phyloP scores from a whole-genome alignment of 2,888 invertebrate genomes.

The Rhodophaea formosa region DNA sequence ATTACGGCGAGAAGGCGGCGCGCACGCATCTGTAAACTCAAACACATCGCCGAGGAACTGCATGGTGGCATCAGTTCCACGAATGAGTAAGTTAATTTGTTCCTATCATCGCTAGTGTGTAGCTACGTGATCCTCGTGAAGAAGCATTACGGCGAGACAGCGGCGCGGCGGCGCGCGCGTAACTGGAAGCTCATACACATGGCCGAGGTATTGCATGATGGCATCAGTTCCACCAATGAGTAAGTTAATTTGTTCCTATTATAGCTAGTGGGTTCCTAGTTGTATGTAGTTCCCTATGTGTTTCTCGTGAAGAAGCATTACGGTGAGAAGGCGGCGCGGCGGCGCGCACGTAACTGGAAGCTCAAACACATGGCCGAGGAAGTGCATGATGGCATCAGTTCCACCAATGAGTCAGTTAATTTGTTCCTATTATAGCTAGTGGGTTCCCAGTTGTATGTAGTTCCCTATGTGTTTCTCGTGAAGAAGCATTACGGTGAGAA shows the following conservation, averaged over 20 bases:
- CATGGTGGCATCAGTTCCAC: constrained; percentile 83
- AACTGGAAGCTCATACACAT: constrained; percentile 96
- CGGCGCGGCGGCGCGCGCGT: constrained; percentile 87
- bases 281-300: constrained; percentile 90
- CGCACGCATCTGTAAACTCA: constrained; percentile 94
- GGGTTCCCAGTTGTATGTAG: constrained; percentile 26
- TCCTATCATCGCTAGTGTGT: neutral
- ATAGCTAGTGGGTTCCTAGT: too few species aligned
- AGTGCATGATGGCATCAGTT: constrained; percentile 81
- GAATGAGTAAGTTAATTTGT: constrained; percentile 50
- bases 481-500: constrained; percentile 93
- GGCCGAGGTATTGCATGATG: constrained; percentile 81
- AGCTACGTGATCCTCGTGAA: constrained; percentile 92
- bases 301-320: constrained; percentile 96
- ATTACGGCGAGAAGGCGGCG: constrained; percentile 90
- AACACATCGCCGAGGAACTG: constrained; percentile 86
- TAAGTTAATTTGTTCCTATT: constrained; percentile 40
- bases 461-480: constrained; percentile 93
- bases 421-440: constrained; percentile 1
- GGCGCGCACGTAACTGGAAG: constrained; percentile 93
- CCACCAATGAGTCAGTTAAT: constrained; percentile 65
- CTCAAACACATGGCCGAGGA: constrained; percentile 90
- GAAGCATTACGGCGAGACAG: constrained; percentile 91
- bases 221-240: constrained; percentile 79
- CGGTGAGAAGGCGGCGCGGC: constrained; percentile 85